Conservation (phyloP, 2,888 invertebrate genomes). For the Apamea crenata region DNA sequence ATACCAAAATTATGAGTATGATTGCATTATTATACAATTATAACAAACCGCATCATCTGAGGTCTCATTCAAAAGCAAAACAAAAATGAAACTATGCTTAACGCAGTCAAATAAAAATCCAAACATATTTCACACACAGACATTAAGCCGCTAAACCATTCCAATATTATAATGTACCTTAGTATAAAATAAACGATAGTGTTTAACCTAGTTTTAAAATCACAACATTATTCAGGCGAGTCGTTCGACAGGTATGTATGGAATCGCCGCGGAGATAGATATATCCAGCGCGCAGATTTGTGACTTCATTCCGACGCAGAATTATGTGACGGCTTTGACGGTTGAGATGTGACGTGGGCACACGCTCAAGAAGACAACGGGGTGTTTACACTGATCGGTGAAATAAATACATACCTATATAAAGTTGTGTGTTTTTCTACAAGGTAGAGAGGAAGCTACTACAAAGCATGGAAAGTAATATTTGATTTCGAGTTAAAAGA, state of each 20-base stretch:
- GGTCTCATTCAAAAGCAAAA: background rate
- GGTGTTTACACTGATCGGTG: conserved; percentile 61
- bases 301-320: conserved; percentile 84
- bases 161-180: conserved; percentile 45
- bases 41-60: too few species aligned
- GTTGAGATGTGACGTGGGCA: conserved; percentile 84
- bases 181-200: conserved; percentile 56
- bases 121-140: conserved; percentile 6
- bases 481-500: background rate
- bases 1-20: background rate
- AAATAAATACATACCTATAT: background rate
- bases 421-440: background rate
- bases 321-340: conserved; percentile 79
- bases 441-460: background rate
- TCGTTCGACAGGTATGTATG: conserved; percentile 68
- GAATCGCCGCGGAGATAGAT: conserved; percentile 75
- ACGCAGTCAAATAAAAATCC: background rate
- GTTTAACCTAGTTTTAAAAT: conserved; percentile 70
- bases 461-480: background rate
- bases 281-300: conserved; percentile 79
- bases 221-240: conserved; percentile 65
- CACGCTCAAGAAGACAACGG: conserved; percentile 68
- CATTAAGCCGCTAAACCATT: conserved; percentile 15
- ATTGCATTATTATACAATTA: background rate
- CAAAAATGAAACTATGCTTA: background rate